Percentiles rank a stretch among this genome's conserved stretches.
phyloP scores from a whole-genome alignment of 2,888 invertebrate species.

The Drosophila bunnanda region DNA sequence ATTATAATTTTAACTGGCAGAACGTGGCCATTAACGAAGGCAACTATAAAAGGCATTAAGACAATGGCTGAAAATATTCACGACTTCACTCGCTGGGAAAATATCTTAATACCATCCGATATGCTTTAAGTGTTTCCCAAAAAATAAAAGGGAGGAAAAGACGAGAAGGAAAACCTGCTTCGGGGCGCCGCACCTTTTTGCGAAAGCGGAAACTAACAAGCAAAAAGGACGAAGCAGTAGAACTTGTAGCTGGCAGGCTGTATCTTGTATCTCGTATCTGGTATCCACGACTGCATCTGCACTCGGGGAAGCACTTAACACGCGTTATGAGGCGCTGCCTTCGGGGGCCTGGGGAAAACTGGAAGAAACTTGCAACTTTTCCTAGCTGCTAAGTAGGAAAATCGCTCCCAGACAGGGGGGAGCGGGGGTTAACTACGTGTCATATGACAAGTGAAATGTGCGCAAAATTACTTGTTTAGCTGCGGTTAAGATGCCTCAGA shows the following conservation, averaged over 20 bases:
- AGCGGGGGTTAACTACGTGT: conserved; percentile 59
- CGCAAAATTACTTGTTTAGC: conserved; percentile 79
- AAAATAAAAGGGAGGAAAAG: neutral
- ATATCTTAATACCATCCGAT: conserved; percentile 54
- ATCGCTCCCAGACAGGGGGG: conserved; percentile 66
- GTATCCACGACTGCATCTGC: conserved; percentile 48
- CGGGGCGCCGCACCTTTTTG: conserved; percentile 48
- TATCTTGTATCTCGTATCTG: conserved; percentile 52
- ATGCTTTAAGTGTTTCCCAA: conserved; percentile 47
- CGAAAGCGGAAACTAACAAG: conserved; percentile 57
- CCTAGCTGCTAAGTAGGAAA: conserved; percentile 72
- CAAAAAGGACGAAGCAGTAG: conserved; percentile 43
- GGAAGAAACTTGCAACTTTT: conserved; percentile 70
- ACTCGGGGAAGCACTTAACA: conserved; percentile 60
- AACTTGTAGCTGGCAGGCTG: conserved; percentile 48
- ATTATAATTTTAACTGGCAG: conserved; percentile 69
- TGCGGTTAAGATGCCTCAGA: conserved; percentile 63
- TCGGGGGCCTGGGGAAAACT: conserved; percentile 29
- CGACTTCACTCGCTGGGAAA: conserved; percentile 28
- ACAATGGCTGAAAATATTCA: conserved; percentile 55
- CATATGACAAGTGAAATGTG: conserved; percentile 80
- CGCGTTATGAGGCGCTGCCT: conserved; percentile 53
- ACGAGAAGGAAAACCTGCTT: conserved; percentile 14
- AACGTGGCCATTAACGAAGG: conserved; percentile 64
- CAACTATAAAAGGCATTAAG: conserved; percentile 60